Base-by-base conservation (phyloP, 2,797 vertebrate species). In the Trematomus bernacchii region DNA sequence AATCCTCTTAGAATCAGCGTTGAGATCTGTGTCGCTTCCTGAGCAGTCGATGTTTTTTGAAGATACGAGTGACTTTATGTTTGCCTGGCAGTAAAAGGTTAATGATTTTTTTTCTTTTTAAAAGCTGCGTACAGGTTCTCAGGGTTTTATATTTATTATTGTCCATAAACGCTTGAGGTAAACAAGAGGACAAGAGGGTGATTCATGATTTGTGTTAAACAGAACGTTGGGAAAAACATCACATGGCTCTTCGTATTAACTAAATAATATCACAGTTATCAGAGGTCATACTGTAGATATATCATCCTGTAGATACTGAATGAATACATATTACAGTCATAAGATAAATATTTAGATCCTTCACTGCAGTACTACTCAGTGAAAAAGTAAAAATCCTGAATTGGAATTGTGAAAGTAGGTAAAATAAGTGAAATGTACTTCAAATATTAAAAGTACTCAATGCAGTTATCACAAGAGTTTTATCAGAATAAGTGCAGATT, bases 11-110 rank as follows among this genome's bases (percentile, higher is more conserved):
- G 33, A 37, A 37, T 37, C 33, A 9, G 7, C 33, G 33, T 37
- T 37, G 33, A 37, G 8, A 64, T 53, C 3, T 42, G 50, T 2
- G 52, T 68, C 7, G 3, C 19, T 33, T n/a, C 52, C 73, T 23
- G 64, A 47, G 27, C 11, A 18, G 46, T 46, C 18, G 2, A 21
- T 66, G 27, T 66, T 37, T 63, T 72, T 13, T 58, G 3, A 42
- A 43, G 44, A 55, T 27, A 9, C 3, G 5, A 23, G 10, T 1
- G 19, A 2, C 9, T 21, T 19, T 19, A 0, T 19, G 12, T 74
- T 84, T 80, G 71, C 16, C 44, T 3, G 43, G 80, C 77, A 9
- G 76, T 87, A 85, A 90, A 87, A 50, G 54, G 76, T 85, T 85
- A 86, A 87, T 86, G 51, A 82, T 86, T 48, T 80, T 84, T 84